phyloP scores from a whole-genome alignment of 1,140 invertebrate species.

The Phthorimaea operculella region DNA sequence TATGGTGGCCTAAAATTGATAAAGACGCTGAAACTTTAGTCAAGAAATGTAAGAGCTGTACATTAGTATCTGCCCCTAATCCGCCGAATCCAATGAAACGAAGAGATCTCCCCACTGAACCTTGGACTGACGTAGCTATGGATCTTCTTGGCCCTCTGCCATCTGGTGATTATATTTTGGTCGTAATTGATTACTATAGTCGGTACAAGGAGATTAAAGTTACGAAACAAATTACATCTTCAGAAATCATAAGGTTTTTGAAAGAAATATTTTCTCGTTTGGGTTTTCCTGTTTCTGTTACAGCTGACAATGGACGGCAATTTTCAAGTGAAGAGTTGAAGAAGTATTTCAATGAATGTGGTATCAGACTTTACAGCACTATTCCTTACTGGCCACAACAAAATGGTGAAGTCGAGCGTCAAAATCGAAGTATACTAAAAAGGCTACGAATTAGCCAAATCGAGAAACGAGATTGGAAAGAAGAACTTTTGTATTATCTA shows the following conservation, averaged over 20 bases:
- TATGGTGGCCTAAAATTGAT: slow-evolving; percentile 57
- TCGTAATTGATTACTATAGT: slow-evolving; percentile 12
- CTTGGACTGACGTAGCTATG: slow-evolving; percentile 12
- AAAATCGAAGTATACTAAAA: slow-evolving; percentile 29
- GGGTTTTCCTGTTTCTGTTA: slow-evolving; percentile 5
- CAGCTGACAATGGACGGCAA: slow-evolving; percentile 21
- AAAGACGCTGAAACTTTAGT: slow-evolving; percentile 45
- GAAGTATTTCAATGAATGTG: slow-evolving; percentile 16
- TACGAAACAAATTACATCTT: slow-evolving; percentile 9
- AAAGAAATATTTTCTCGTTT: slow-evolving; percentile 16
- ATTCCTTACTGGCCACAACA: slow-evolving; percentile 26
- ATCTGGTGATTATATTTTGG: slow-evolving; percentile 16
- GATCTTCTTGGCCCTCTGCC: slow-evolving; percentile 19
- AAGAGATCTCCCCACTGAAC: slow-evolving; percentile 16
- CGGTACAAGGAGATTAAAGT: slow-evolving; percentile 12
- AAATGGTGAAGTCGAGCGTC: slow-evolving; percentile 35
- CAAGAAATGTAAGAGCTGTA: slow-evolving; percentile 53
- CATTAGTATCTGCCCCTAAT: slow-evolving; percentile 16
- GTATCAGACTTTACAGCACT: slow-evolving; percentile 20
- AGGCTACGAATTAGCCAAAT: slow-evolving; percentile 18
- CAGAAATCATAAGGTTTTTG: slow-evolving; percentile 11
- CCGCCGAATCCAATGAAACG: slow-evolving; percentile 15
- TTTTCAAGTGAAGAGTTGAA: slow-evolving; percentile 21
- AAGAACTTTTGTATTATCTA: slow-evolving; percentile 21
- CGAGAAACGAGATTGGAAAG: slow-evolving; percentile 18